These are phyloP conservation scores for Chamaea fasciata DNA, from an alignment of 2,113 vertebrate genomes.

Conservation along the genomic window DNA sequence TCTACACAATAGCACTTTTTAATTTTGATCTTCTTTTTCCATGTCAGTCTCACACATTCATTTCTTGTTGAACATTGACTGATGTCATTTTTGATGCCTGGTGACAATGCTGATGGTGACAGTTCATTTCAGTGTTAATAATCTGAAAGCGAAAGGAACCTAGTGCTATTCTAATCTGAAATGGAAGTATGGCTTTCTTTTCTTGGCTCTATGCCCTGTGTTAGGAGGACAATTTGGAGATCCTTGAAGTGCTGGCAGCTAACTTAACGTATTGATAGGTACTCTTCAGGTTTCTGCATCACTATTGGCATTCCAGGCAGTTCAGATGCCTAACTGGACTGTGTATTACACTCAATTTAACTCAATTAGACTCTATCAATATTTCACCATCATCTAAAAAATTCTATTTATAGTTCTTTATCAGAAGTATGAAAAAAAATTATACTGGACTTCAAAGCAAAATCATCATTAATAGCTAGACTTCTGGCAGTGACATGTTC, in stretches of 20 bases:
- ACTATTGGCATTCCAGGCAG: background rate
- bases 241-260: background rate
- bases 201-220: background rate
- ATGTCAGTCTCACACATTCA: background rate
- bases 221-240: background rate
- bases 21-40: background rate
- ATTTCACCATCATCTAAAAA: background rate
- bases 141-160: background rate
- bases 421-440: background rate
- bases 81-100: background rate
- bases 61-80: background rate
- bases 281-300: background rate
- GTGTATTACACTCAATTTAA: background rate
- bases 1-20: background rate
- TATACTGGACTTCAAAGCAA: background rate
- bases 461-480: background rate
- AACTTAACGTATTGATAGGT: background rate
- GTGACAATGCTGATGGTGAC: background rate
- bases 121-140: conserved; percentile 2
- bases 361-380: background rate
- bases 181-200: background rate
- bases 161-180: background rate
- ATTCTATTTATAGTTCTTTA: background rate
- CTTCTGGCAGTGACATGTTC: background rate
- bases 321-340: background rate